Evolutionary conservation across 2,797 vertebrate genomes (phyloP), one percentile per base, ranked within the genome.

Genomic region (Pantherophis vulpinus): DNA sequence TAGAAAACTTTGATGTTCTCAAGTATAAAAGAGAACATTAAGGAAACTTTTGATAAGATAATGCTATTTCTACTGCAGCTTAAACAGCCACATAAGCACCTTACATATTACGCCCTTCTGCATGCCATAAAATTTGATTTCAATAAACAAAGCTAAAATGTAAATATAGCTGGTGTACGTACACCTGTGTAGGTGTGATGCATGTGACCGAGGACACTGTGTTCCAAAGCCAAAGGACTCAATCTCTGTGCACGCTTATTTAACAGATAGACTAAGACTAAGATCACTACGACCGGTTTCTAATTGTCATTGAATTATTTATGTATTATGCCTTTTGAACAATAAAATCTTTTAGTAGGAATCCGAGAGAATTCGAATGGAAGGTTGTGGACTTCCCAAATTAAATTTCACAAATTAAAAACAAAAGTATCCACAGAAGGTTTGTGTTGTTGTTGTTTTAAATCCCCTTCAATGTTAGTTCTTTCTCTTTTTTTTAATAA

Each of bases 51-150:
- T 89, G 89, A 74, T 91, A 92, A 55, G 94, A 51, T 87, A 93
- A 29, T 94, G 87, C 55, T 93, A 86, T 55, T 91, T 94, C 94
- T 94, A 55, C 66, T 91, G 61, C 25, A 91, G 88, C 86, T 95
- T 95, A 94, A 96, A 60, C 42, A 93, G 90, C 51, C 90, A n/a
- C 89, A 92, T 93, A 94, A 94, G 29, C 70, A 63, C 56, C 91
- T 91, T 87, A 87, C 63, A 54, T 20, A 11, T 89, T 91, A 91
- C n/a, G 83, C 2, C 47, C 14, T 90, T 79, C 83, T 91, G 5
- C n/a, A 47, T 88, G 32, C 91, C 83, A 94, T 95, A 94, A 96
- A 96, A 94, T 32, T 93, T n/a, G 5, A 95, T 96, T 96, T 96
- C 20, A 94, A 94, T 94, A 47, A 95, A 90, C 6, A 29, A 93